These are phyloP conservation scores for Oligia latruncula DNA, from an alignment of 2,888 invertebrate species.

Conservation along the genomic window DNA sequence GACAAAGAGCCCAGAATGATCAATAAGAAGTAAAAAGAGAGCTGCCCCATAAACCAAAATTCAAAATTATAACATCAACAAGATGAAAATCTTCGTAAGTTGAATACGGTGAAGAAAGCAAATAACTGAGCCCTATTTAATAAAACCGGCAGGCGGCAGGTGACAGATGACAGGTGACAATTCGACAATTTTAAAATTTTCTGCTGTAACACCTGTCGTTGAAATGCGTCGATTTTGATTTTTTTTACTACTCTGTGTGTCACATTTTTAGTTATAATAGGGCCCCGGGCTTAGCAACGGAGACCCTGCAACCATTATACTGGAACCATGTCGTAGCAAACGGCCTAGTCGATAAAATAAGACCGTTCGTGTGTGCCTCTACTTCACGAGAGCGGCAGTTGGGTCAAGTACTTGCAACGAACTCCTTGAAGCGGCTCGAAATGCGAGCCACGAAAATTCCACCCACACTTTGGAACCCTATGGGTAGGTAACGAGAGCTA, in stretches of 20 bases:
- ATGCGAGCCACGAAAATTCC: neutral
- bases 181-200: neutral
- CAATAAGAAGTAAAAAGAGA: neutral
- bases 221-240: neutral
- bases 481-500: neutral
- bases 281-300: neutral
- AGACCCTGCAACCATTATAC: neutral
- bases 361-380: neutral
- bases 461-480: neutral
- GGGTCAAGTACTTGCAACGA: slow-evolving; percentile 24
- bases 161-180: neutral
- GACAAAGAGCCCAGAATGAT: neutral
- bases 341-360: slow-evolving; percentile 9
- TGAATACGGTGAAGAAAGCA: neutral
- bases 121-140: neutral
- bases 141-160: neutral
- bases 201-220: neutral
- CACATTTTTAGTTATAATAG: neutral
- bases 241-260: neutral
- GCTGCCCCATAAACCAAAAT: neutral
- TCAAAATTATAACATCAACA: neutral
- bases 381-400: neutral
- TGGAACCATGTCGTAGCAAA: neutral
- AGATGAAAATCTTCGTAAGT: neutral
- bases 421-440: slow-evolving; percentile 1